Base-by-base conservation (phyloP, 2,888 invertebrate species). In the Megalurothrips usitatus region DNA sequence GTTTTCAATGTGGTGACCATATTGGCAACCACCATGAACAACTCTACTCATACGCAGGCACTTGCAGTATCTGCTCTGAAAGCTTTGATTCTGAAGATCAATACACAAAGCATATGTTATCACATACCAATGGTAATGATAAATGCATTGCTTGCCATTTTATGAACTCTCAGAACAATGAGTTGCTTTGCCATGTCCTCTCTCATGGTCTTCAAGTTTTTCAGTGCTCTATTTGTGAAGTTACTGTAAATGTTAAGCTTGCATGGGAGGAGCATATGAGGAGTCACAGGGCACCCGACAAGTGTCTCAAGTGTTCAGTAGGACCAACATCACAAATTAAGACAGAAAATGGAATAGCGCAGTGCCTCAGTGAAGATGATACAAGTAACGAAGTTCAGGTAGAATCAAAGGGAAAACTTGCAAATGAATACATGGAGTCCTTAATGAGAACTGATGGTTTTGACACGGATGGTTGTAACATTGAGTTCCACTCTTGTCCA, bases 401-500 rank as follows among this genome's bases (percentile, higher is more conserved):
- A 6, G 58, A 58, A 10, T 58, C n/a, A 58, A 75, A 75, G 12
- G 26, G 26, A 75, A 75, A 75, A 8, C 23, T 10, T 75, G 68
- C 10, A 4, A 75, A 10, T 75, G 23, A 75, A 26, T 75, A 75
- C 68, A 75, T 75, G 68, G 68, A 75, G 26, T 75, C 68, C 4
- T 26, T 75, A 12, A 75, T 75, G 26, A 23, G 68, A 12, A 10
- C 23, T 75, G 68, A 75, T 26, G 23, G 26, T 23, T 75, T 75
- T 75, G 68, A 75, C 26, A 26, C 68, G 9, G 68, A 75, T 58
- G 58, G 58, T 8, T 23, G 68, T 23, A 23, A 26, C 68, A 88
- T 88, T 80, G 86, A 88, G 79, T 88, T 88, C 85, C 87, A 87
- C 82, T 87, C 88, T 68, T 88, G 88, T 84, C 87, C 87, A 84